Base-by-base conservation (phyloP, 2,888 invertebrate species). In the Orthosia cruda region DNA sequence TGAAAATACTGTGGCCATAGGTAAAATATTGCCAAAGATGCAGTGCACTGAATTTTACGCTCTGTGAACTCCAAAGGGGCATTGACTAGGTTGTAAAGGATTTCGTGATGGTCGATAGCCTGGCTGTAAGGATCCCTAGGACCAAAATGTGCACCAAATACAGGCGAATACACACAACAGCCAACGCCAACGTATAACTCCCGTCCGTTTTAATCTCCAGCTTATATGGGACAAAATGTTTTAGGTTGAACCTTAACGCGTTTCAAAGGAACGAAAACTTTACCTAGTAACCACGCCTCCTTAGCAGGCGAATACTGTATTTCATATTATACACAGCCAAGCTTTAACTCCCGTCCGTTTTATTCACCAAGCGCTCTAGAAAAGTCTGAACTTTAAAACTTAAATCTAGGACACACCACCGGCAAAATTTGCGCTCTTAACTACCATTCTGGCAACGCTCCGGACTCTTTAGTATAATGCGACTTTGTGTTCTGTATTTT, bases 371-470 rank as follows among this genome's bases (percentile, higher is more conserved):
- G 58, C 64, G 55, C 66, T 69, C 69, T 71, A 79, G 74, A 75
- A 83, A 81, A 81, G 47, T 20, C 54, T 71, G 57, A 81, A 84
- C 63, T 81, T 81, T 66, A 73, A n/a, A 81, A 73, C 73, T 79
- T 71, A 71, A 68, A 79, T 81, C 81, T 84, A 74, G 82, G 57
- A 68, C 74, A 75, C 26, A 74, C 66, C 75, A 71, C 71, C 69
- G 20, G 54, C 61, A 67, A 80, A 83, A 83, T 69, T 80, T 85
- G 20, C 75, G 49, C 77, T 69, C 83, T 74, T 80, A 75, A 75
- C 71, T 62, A 74, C 66, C 63, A 71, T 83, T 85, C 80, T 85
- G 84, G 84, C 84, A 85, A 69, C 50, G 74, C 26, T 77, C 69
- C 73, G 75, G 50, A 32, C 61, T 54, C 69, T n/a, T n/a, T 59